Evolutionary conservation across 2,113 vertebrate genomes (phyloP).

Genomic region (Centropristis striata): DNA sequence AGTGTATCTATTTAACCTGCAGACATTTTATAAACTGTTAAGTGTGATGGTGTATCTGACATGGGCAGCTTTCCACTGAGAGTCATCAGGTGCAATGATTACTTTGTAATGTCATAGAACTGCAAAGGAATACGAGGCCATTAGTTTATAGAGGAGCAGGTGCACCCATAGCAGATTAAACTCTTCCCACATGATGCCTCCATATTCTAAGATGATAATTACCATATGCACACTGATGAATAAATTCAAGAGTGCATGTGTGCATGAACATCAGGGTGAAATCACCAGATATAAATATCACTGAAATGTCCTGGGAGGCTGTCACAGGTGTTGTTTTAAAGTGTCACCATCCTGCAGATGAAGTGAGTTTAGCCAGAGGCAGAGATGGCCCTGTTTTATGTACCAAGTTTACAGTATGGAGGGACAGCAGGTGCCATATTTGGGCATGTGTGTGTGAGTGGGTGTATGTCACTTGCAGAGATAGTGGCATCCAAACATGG

Average conservation of each 20-base stretch:
- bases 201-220: conserved; percentile 30
- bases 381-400: not conserved
- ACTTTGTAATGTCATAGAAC: conserved; percentile 3
- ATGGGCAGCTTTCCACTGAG: not conserved
- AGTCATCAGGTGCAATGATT: conserved; percentile 13
- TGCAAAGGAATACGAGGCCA: conserved; percentile 19
- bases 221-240: conserved; percentile 14
- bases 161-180: conserved; percentile 14
- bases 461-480: not conserved
- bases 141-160: conserved; percentile 30
- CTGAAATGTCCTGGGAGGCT: conserved; percentile 19
- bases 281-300: conserved; percentile 19
- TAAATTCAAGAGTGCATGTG: conserved; percentile 9
- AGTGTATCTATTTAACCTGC: not conserved
- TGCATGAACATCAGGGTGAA: conserved; percentile 8
- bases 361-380: not conserved
- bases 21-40: not conserved
- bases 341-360: not conserved
- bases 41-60: not conserved
- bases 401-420: conserved; percentile 17
- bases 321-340: not conserved
- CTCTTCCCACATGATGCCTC: conserved; percentile 14
- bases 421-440: not conserved
- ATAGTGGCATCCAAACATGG: conserved; percentile 5
- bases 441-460: not conserved